phyloP scores from a whole-genome alignment of 2,888 invertebrate species.

The Drosophila maculinotata region DNA sequence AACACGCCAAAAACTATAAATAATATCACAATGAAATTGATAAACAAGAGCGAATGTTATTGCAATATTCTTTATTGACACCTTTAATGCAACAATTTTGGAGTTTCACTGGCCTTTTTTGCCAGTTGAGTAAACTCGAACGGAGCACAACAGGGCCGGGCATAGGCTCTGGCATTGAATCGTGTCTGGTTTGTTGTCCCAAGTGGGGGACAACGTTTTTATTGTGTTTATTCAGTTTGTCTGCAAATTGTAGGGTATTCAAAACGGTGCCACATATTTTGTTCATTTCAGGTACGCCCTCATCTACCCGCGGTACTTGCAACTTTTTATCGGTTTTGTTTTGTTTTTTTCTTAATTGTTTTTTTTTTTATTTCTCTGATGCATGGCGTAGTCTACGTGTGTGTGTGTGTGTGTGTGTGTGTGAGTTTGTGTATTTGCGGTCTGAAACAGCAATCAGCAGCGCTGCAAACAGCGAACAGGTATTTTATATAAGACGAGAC shows the following conservation, averaged over 20 bases:
- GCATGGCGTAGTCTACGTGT: constrained; percentile 1
- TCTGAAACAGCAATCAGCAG: constrained; percentile 40
- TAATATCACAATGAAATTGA: constrained; percentile 10
- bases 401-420: constrained; percentile 10
- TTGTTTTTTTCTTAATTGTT: constrained; percentile 14
- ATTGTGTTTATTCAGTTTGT: constrained; percentile 36
- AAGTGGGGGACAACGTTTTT: too few relatives aligned
- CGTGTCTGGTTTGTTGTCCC: too few relatives aligned
- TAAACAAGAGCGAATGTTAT: too few relatives aligned
- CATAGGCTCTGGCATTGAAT: too few relatives aligned
- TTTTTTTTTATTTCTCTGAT: constrained; percentile 15
- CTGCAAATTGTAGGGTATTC: constrained; percentile 11
- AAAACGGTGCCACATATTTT: constrained; percentile 23
- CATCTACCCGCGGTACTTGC: constrained; percentile 22
- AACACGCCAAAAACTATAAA: constrained; percentile 12
- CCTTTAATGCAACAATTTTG: constrained; percentile 3
- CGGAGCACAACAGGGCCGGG: too few relatives aligned
- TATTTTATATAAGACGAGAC: constrained; percentile 74
- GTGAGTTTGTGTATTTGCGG: constrained; percentile 35
- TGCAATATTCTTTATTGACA: constrained; percentile 7
- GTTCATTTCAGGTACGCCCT: constrained; percentile 1
- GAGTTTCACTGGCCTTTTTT: background rate
- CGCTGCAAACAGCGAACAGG: constrained; percentile 56
- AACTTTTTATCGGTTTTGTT: constrained; percentile 49
- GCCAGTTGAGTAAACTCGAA: constrained; percentile 46